Base-by-base conservation (phyloP, 1,140 invertebrate species). In the Anastrepha ludens region DNA sequence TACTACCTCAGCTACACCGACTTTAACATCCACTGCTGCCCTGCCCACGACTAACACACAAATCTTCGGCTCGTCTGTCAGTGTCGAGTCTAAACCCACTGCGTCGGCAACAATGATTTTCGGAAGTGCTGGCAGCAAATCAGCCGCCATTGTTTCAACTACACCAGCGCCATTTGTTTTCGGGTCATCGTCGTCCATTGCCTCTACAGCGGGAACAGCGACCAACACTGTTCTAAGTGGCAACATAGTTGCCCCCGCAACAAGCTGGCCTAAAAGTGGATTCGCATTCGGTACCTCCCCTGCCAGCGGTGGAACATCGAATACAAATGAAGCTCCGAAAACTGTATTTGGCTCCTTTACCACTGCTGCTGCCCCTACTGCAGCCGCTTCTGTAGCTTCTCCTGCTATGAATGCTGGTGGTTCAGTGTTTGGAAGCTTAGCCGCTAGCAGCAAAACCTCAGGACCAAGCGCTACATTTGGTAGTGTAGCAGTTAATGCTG, bases 331-430 rank as follows among this genome's bases (percentile, higher is more conserved):
- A 70, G 3, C 70, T 17, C 15, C 85, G 3, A 85, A 86, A 50
- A 58, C 88, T 20, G 44, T 86, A 4, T 89, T 90, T 9, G 89
- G 89, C 1, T 15, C 81, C 17, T 89, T 89, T 59, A 59, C 55
- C 44, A 11, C 62, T 0, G 44, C 85, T 86, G 59, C 62, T 0
- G 13, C 89, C 58, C 74, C 87, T 44, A 13, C 88, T 29, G 64
- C 87, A 58, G 88, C 90, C 20, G 89, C 90, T 8, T 91, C 90
- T 81, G 85, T 15, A 15, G 55, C 86, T 67, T 29, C 11, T 15
- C 41, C 62, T 62, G 87, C n/a, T n/a, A 59, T 70, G 55, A 17
- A 41, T 58, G 58, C 86, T 87, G 29, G 88, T 65, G n/a, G 47
- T 15, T 74, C 89, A 47, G 85, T 88, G 15, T 88, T 88, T 87